A percentile compares a stretch with the other conserved stretches of the same genome.
Evolutionary conservation across 2,888 invertebrate genomes (phyloP).

Genomic region (Vesta saturnalis): DNA sequence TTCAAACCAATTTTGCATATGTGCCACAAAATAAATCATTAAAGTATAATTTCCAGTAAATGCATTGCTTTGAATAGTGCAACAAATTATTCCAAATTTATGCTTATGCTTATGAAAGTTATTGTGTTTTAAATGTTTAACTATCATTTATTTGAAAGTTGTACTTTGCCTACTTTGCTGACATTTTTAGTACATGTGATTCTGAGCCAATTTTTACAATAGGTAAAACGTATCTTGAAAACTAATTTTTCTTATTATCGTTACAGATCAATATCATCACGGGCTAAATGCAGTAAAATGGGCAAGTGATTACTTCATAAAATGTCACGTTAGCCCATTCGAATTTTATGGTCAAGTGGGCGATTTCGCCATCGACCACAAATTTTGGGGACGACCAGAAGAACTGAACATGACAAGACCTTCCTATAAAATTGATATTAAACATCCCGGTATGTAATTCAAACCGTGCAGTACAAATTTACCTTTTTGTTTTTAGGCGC

Average conservation of each 20-base stretch:
- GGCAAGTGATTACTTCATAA: slow-evolving; percentile 70
- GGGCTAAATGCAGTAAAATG: slow-evolving; percentile 65
- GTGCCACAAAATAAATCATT: no score
- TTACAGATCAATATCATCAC: slow-evolving; percentile 60
- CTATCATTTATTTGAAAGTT: no score
- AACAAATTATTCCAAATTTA: no score
- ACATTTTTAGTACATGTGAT: no score
- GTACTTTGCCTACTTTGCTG: no score
- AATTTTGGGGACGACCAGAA: slow-evolving; percentile 71
- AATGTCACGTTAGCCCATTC: slow-evolving; percentile 65
- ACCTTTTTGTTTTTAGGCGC: slow-evolving; percentile 59
- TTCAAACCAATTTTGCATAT: no score
- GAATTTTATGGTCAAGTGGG: slow-evolving; percentile 69
- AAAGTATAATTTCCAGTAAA: no score
- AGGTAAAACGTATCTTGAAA: no score
- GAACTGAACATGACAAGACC: slow-evolving; percentile 68
- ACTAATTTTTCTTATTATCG: background rate
- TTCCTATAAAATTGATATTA: slow-evolving; percentile 66
- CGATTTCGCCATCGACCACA: slow-evolving; percentile 67
- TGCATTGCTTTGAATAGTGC: no score
- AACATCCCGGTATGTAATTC: slow-evolving; percentile 62
- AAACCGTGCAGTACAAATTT: background rate
- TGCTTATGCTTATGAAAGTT: no score
- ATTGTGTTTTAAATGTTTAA: no score
- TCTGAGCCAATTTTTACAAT: no score